Evolutionary conservation across 2,888 invertebrate species (phyloP).

Genomic region (Ormyrus thymus): DNA sequence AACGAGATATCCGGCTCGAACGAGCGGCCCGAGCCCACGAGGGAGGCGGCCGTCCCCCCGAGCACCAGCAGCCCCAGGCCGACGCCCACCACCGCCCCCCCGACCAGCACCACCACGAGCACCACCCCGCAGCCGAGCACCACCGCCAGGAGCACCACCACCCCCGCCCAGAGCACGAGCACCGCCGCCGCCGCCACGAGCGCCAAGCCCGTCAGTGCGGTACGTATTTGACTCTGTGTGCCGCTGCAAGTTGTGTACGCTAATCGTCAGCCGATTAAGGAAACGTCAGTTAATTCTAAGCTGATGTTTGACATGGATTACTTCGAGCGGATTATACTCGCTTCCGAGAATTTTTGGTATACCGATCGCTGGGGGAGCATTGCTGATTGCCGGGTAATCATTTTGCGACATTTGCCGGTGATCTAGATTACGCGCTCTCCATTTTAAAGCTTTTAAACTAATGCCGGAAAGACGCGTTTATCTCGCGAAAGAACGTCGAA

Average conservation of each 20-base stretch:
- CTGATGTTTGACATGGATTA: too few relatives aligned
- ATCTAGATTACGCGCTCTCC: constrained; percentile 45
- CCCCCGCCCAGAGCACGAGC: neutral
- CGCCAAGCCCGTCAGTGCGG: neutral
- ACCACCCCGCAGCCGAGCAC: constrained; percentile 6
- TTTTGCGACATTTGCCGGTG: constrained; percentile 18
- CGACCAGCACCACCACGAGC: constrained; percentile 37
- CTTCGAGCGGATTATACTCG: neutral
- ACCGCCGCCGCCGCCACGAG: neutral
- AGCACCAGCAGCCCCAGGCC: constrained; percentile 8
- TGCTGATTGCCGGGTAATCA: neutral
- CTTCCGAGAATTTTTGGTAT: neutral
- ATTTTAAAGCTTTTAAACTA: neutral
- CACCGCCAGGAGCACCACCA: constrained; percentile 11
- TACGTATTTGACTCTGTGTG: neutral
- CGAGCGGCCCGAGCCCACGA: constrained; percentile 17
- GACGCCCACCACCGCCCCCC: neutral
- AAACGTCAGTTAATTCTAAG: too few relatives aligned
- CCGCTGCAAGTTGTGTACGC: neutral
- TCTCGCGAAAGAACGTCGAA: neutral
- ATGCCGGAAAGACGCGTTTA: constrained; percentile 14
- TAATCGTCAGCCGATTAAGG: too few relatives aligned
- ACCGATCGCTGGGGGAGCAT: neutral
- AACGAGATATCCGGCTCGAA: constrained; percentile 65
- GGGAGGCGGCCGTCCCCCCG: neutral